phyloP scores from a whole-genome alignment of 2,797 vertebrate genomes.

The Pitangus sulphuratus region DNA sequence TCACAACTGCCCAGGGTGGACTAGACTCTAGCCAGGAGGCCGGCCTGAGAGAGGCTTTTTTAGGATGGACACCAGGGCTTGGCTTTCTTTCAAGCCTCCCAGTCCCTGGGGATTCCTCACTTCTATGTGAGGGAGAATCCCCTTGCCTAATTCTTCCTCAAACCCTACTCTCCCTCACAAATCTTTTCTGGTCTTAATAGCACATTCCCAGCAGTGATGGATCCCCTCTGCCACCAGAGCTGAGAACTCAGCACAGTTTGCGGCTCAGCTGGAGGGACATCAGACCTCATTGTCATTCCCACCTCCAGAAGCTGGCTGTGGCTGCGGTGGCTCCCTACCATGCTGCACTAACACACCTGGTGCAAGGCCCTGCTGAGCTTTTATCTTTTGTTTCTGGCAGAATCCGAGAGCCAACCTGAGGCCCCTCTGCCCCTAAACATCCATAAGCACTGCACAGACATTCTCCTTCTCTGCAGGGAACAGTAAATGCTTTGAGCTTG shows the following conservation, averaged over 20 bases:
- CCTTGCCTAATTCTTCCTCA: background rate
- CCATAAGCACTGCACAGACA: background rate
- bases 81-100: background rate
- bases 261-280: accelerated
- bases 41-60: background rate
- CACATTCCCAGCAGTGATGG: background rate
- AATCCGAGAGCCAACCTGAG: background rate
- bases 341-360: accelerated
- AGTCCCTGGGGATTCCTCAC: background rate
- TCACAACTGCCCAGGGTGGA: background rate
- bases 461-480: background rate
- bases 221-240: background rate
- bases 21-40: background rate
- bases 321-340: accelerated
- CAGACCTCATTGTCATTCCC: background rate
- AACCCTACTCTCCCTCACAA: background rate
- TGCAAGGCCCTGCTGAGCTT: background rate
- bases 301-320: background rate
- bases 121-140: background rate
- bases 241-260: background rate
- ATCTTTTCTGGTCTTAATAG: background rate
- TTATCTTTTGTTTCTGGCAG: background rate
- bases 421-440: background rate
- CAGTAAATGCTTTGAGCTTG: background rate
- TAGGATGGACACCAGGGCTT: background rate